Evolutionary conservation across 92 coral and sea anemone species (phyloP), one percentile per base, ranked within the genome.

Genomic region (Palythoa heliodiscus): DNA sequence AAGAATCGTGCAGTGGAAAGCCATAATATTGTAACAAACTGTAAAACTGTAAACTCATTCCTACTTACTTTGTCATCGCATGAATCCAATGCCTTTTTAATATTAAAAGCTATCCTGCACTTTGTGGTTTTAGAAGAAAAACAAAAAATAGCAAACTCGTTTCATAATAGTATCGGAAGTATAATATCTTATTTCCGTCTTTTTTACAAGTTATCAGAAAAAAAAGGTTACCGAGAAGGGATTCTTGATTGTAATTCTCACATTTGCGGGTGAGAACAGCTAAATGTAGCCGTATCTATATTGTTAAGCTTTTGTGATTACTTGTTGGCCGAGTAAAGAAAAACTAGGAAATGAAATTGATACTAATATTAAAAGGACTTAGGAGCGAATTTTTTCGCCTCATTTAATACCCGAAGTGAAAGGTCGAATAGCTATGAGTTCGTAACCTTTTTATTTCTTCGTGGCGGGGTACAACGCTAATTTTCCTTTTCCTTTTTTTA

Each of bases 91-190:
- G 72, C 53, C 60, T 50, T 80, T 53, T 78, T 60, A 66, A 40
- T 80, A 80, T 48, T 66, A 48, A 23, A 66, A 80, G 43, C 37
- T 80, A 12, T 38, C 40, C 11, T 70, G 24, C 60, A 80, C 61
- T 80, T 68, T 43, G 84, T 66, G 73, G 84, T 80, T 80, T 66
- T 11, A 50, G 54, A 80, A 64, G 75, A 48, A 80, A 80, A 64
- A 66, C 84, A 64, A 22, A 52, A 43, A 12, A 43, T 20, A 7
- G 37, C 57, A 80, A 64, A 64, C 63, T 15, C 58, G 55, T 57
- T 78, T 78, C 71, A 22, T 80, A 37, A 80, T 43, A 19, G 35
- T 22, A 37, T 5, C 25, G 64, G 55, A 6, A 80, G 52, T 20
- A 66, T 15, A 48, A 29, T 60, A 38, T 37, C 67, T 66, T 43